Evolutionary conservation across 2,113 vertebrate genomes (phyloP).

Genomic region (Oncorhynchus nerka): DNA sequence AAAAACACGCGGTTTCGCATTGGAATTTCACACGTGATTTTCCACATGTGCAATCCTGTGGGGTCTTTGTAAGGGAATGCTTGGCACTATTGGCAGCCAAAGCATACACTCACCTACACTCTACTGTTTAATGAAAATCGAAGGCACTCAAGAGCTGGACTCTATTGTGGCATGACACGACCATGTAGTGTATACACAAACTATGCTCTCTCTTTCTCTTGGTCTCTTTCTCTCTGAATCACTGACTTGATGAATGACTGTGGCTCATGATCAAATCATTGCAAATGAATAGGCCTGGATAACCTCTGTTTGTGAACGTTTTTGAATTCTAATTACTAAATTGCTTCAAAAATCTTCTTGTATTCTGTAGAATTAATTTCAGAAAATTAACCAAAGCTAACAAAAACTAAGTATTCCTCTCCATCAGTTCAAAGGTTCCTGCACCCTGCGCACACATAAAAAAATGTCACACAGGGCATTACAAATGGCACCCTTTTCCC

Average conservation of each 20-base stretch:
- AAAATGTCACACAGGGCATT: background rate
- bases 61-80: background rate
- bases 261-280: background rate
- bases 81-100: background rate
- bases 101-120: background rate
- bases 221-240: background rate
- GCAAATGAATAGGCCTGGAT: too few relatives aligned
- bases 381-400: background rate
- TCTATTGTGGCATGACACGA: background rate
- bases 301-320: too few relatives aligned
- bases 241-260: background rate
- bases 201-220: too few relatives aligned
- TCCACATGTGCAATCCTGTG: too few relatives aligned
- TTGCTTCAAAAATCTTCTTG: background rate
- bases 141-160: background rate
- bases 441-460: background rate
- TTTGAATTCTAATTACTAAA: background rate
- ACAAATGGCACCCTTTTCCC: too few relatives aligned
- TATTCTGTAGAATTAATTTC: background rate
- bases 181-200: background rate
- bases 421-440: background rate
- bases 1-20: too few relatives aligned
- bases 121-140: constrained; percentile 4
- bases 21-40: too few relatives aligned
- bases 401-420: background rate